Evolutionary conservation across 2,888 invertebrate genomes (phyloP).

Genomic region (Leucania comma): DNA sequence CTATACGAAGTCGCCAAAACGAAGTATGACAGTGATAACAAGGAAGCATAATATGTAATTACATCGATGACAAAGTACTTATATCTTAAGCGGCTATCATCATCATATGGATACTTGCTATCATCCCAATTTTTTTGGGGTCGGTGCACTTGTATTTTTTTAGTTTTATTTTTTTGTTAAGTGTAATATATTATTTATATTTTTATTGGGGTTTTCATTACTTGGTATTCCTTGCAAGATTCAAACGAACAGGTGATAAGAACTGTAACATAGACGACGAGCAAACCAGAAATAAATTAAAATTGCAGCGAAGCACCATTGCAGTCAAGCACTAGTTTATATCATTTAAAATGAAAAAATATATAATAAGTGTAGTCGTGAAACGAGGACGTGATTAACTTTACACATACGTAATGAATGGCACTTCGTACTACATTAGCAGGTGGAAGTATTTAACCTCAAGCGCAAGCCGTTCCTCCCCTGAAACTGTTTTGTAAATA

Average conservation of each 20-base stretch:
- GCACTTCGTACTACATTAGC: constrained; percentile 11
- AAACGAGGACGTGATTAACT: not conserved
- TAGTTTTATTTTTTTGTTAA: constrained; percentile 8
- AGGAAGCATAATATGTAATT: constrained; percentile 40
- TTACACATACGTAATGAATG: constrained; percentile 11
- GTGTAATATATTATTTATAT: constrained; percentile 35
- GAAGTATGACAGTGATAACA: constrained; percentile 75
- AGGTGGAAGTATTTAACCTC: constrained; percentile 13
- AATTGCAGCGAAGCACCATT: too few species aligned
- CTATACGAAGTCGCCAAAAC: constrained; percentile 81
- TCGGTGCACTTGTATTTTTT: constrained; percentile 2
- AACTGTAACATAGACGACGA: not conserved
- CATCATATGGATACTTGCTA: not conserved
- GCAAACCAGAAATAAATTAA: not conserved
- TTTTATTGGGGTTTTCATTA: constrained; percentile 6
- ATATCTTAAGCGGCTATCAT: not conserved
- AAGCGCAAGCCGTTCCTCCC: constrained; percentile 9
- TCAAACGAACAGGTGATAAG: too few species aligned
- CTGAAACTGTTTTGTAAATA: constrained; percentile 40
- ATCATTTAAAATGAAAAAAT: too few species aligned
- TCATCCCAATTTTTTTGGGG: not conserved
- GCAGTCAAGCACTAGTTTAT: too few species aligned
- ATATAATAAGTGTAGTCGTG: not conserved
- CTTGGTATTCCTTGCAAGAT: not conserved
- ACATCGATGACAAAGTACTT: not conserved